phyloP scores from a whole-genome alignment of 2,888 invertebrate genomes.

The Cyclophora albipunctata region DNA sequence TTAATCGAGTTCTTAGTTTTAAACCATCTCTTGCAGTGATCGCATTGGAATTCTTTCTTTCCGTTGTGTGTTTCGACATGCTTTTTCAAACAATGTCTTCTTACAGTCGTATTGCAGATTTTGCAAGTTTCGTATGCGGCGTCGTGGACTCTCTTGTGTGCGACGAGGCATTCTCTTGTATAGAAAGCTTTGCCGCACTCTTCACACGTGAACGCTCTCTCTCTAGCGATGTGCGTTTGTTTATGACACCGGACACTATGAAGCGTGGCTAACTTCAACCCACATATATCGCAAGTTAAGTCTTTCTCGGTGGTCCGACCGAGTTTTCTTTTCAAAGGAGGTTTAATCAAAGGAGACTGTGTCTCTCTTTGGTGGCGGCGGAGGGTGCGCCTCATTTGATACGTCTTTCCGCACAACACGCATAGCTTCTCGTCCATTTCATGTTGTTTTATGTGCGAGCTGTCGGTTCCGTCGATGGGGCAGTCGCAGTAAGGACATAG shows the following conservation, averaged over 20 bases:
- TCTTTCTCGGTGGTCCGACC: background rate
- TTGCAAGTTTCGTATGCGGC: constrained; percentile 1
- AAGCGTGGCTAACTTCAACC: background rate
- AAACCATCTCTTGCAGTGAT: constrained; percentile 5
- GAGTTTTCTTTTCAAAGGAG: constrained; percentile 5
- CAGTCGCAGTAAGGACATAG: constrained; percentile 10
- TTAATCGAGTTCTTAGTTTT: constrained; percentile 7
- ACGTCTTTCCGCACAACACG: constrained; percentile 1
- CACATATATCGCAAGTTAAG: background rate
- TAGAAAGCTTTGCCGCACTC: background rate
- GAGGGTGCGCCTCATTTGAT: background rate
- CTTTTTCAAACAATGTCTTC: constrained; percentile 5
- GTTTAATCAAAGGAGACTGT: constrained; percentile 1
- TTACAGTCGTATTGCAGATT: constrained; percentile 9
- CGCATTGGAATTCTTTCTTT: constrained; percentile 8
- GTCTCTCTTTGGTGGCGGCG: constrained; percentile 1
- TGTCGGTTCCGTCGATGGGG: background rate
- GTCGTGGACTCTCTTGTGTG: background rate
- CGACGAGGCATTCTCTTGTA: background rate
- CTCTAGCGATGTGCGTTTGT: constrained; percentile 70
- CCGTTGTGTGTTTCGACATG: constrained; percentile 10
- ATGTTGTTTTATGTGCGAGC: constrained; percentile 3
- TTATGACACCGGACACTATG: background rate
- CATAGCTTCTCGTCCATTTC: constrained; percentile 2
- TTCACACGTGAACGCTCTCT: constrained; percentile 77